Evolutionary conservation across 2,113 vertebrate species (phyloP).

Genomic region (Ctenodactylus gundi): DNA sequence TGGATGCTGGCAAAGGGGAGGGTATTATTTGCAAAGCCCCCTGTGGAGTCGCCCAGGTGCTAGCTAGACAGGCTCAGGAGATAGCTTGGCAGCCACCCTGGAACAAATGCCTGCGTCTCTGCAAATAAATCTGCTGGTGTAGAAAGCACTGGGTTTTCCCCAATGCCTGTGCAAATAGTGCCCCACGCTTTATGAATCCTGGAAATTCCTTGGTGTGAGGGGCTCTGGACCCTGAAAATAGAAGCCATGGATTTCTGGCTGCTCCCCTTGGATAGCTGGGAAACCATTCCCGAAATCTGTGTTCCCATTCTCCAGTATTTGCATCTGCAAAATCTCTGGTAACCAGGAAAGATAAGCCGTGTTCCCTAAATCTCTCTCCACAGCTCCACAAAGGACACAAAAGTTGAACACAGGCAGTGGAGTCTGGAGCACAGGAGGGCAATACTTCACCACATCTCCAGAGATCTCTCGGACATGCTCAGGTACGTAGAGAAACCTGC

Average conservation of each 20-base stretch:
- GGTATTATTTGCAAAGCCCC: conserved; percentile 72
- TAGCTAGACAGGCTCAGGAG: conserved; percentile 60
- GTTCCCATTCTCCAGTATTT: conserved; percentile 24
- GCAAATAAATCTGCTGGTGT: conserved; percentile 68
- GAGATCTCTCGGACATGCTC: not conserved
- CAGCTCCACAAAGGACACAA: not conserved
- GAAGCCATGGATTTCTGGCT: conserved; percentile 49
- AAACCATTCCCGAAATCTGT: conserved; percentile 31
- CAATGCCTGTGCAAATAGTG: conserved; percentile 63
- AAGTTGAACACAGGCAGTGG: not conserved
- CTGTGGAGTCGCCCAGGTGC: conserved; percentile 68
- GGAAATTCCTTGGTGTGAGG: conserved; percentile 49
- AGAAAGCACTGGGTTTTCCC: conserved; percentile 67
- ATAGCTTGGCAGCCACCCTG: conserved; percentile 71
- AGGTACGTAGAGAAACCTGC: no score
- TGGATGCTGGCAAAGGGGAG: conserved; percentile 44
- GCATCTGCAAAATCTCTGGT: not conserved
- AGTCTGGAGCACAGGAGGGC: no score
- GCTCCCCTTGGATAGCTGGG: conserved; percentile 7
- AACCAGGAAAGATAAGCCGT: not conserved
- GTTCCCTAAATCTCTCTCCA: not conserved
- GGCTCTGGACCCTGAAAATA: not conserved
- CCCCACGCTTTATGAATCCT: conserved; percentile 2
- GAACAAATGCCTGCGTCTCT: conserved; percentile 75
- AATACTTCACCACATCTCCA: not conserved